Base-by-base conservation (phyloP, 1,140 invertebrate species). In the Batillaria attramentaria region DNA sequence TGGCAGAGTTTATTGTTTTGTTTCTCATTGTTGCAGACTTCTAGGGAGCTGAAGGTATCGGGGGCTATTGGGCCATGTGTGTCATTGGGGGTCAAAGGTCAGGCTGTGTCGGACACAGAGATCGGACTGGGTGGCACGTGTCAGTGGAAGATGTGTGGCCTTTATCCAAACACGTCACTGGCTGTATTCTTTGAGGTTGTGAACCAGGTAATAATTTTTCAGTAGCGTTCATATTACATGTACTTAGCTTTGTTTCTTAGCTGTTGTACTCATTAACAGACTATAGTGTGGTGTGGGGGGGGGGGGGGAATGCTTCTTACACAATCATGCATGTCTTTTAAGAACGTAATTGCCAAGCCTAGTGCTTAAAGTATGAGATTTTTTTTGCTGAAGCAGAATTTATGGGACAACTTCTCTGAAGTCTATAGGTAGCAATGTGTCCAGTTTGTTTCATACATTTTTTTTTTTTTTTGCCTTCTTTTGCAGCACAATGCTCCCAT, bases 161-260 rank as follows among this genome's bases (percentile, higher is more conserved):
- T 99, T 16, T 97, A 94, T 72, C 97, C 98, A 0, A 97, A 95
- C 84, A 96, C 96, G 16, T 99, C 98, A 3, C 94, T 97, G 79
- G 96, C 95, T 24, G 93, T 99, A 78, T 98, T 99, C 92, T 99
- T 99, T 92, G 99, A 99, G 93, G 95, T 99, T 73, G 96, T 97
- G 28, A 99, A 97, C 92, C 97, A 94, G 92, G 93, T 93, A 86
- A 79, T 65, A n/a, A 72, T 16, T 62, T 62, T n/a, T n/a, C n/a
- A n/a, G n/a, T n/a, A n/a, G n/a, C n/a, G n/a, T n/a, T n/a, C n/a
- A n/a, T n/a, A n/a, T n/a, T n/a, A n/a, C n/a, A n/a, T n/a, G n/a
- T n/a, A n/a, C n/a, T n/a, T n/a, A n/a, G n/a, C n/a, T n/a, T n/a
- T n/a, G n/a, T n/a, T n/a, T n/a, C n/a, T n/a, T n/a, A n/a, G n/a